phyloP scores from a whole-genome alignment of 2,888 invertebrate species.

The Torymus auratus region DNA sequence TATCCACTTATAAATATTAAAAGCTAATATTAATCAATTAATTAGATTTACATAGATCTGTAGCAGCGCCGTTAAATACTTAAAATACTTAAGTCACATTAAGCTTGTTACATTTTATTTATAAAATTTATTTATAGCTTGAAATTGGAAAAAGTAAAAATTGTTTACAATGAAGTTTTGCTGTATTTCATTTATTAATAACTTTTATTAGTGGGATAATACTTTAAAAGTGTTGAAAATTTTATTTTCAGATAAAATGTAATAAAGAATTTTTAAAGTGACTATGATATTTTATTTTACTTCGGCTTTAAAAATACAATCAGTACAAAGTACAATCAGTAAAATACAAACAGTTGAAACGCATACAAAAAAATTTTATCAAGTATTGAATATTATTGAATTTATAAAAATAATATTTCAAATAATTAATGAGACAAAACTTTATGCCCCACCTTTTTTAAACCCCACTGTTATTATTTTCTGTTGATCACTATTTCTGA shows the following conservation, averaged over 20 bases:
- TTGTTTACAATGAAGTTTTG: too few species aligned
- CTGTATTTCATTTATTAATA: too few species aligned
- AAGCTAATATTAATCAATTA: constrained; percentile 10
- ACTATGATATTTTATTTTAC: not conserved
- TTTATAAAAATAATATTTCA: not conserved
- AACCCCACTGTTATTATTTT: not conserved
- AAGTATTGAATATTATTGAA: not conserved
- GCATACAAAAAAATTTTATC: constrained; percentile 18
- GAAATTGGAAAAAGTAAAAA: too few species aligned
- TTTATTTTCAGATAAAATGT: not conserved
- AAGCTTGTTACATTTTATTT: too few species aligned
- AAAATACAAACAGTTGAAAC: constrained; percentile 26
- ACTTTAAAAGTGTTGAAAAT: not conserved
- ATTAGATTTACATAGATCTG: not conserved
- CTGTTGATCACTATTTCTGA: not conserved
- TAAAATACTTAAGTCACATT: too few species aligned
- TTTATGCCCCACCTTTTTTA: not conserved
- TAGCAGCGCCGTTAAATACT: not conserved
- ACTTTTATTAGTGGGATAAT: too few species aligned
- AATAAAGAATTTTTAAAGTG: too few species aligned
- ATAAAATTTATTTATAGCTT: too few species aligned
- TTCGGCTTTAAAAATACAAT: not conserved
- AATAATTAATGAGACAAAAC: not conserved
- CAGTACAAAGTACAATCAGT: too few species aligned
- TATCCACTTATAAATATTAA: constrained; percentile 9